Conservation (phyloP, 2,797 vertebrate species). For the Pseudochirops cupreus region DNA sequence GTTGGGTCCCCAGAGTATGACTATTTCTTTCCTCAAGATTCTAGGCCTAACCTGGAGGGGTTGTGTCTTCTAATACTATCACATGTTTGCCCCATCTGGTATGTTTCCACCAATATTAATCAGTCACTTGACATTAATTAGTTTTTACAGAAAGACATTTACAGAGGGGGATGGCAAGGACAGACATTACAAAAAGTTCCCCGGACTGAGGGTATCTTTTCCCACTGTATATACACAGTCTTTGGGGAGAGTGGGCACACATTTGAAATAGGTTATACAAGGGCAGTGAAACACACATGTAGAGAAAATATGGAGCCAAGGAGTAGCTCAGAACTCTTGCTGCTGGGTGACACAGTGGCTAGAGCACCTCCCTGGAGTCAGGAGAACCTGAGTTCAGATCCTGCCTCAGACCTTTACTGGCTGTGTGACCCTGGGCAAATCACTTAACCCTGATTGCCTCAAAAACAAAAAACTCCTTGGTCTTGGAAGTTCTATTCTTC, state of each 20-base stretch:
- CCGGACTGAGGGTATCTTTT: neutral
- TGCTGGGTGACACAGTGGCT: neutral
- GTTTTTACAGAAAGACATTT: neutral
- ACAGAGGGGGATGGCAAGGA: neutral
- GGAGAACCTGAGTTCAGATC: neutral
- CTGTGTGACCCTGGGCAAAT: neutral
- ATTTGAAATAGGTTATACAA: neutral
- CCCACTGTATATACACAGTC: neutral
- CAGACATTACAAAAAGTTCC: neutral
- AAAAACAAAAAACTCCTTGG: neutral
- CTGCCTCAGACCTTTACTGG: neutral
- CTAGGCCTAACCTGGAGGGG: neutral
- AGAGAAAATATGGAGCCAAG: neutral
- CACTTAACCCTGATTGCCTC: neutral
- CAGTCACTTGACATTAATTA: neutral
- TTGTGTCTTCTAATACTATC: neutral
- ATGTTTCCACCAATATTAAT: neutral
- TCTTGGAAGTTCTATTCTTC: neutral
- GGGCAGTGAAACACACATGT: neutral
- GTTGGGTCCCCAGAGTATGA: neutral
- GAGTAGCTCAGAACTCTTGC: neutral
- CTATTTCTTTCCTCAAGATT: neutral
- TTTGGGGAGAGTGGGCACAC: neutral
- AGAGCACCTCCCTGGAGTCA: neutral
- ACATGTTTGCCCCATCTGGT: neutral